Evolutionary conservation across 2,888 invertebrate genomes (phyloP).

Genomic region (Drosophila helvetica): DNA sequence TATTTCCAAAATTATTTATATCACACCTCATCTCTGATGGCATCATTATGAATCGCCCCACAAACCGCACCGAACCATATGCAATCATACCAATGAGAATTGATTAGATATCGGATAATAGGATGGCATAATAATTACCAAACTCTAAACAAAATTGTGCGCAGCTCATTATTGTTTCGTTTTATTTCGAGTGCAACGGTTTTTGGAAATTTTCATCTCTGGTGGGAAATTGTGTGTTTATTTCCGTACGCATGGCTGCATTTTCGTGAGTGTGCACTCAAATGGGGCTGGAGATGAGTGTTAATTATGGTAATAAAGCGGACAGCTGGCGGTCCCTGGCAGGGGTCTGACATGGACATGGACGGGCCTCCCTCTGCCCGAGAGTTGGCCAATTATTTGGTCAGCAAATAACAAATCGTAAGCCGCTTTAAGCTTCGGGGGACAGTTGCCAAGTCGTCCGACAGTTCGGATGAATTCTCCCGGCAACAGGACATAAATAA

Average conservation of each 20-base stretch:
- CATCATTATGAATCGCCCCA: neutral
- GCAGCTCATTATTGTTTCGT: constrained; percentile 4
- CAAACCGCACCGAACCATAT: neutral
- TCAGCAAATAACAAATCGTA: constrained; percentile 60
- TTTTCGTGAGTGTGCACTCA: constrained; percentile 27
- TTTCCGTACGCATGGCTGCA: constrained; percentile 8
- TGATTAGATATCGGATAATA: constrained; percentile 7
- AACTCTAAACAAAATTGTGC: constrained; percentile 5
- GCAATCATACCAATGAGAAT: constrained; percentile 9
- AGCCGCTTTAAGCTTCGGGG: constrained; percentile 67
- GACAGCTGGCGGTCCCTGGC: constrained; percentile 4
- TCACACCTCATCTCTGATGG: neutral
- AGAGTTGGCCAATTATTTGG: constrained; percentile 41
- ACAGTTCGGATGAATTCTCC: constrained; percentile 35
- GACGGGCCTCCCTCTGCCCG: neutral
- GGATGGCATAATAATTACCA: constrained; percentile 15
- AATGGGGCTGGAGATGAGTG: constrained; percentile 27
- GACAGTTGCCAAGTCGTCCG: constrained; percentile 47
- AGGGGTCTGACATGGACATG: neutral
- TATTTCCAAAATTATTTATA: neutral
- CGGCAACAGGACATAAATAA: constrained; percentile 61
- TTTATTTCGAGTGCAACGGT: neutral
- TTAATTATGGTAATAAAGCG: constrained; percentile 65
- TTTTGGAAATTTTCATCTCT: constrained; percentile 3
- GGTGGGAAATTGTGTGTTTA: constrained; percentile 24